Percentiles rank a stretch among this genome's conserved stretches.
Evolutionary conservation across 1,140 invertebrate species (phyloP).

Genomic region (Drosophila subobscura): DNA sequence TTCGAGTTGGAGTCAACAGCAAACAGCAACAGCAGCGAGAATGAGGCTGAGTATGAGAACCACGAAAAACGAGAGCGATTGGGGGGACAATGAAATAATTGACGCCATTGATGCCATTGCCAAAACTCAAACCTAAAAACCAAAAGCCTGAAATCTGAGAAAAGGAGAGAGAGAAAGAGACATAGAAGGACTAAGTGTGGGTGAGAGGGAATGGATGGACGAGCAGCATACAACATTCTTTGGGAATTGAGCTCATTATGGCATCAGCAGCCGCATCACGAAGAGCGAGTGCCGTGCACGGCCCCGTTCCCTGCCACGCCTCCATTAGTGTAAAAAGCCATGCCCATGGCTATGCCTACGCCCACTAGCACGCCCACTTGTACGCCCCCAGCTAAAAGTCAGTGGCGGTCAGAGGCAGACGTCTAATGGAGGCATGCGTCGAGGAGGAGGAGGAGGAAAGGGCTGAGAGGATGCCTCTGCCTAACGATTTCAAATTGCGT

Average conservation of each 20-base stretch:
- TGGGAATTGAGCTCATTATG: conserved; percentile 81
- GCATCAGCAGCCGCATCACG: conserved; percentile 54
- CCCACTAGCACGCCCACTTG: conserved; percentile 18
- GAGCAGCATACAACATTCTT: conserved; percentile 63
- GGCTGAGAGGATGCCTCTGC: conserved; percentile 29
- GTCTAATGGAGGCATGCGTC: conserved; percentile 37
- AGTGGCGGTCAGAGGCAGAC: conserved; percentile 34
- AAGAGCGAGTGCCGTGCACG: conserved; percentile 19
- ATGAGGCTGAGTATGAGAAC: background rate
- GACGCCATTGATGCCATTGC: conserved; percentile 53
- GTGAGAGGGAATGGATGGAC: conserved; percentile 12
- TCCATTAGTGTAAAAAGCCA: conserved; percentile 77
- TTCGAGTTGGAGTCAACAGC: conserved; percentile 12
- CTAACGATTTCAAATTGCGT: conserved; percentile 69
- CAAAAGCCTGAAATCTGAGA: conserved; percentile 38
- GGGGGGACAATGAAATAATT: conserved; percentile 77
- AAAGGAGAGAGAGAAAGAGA: conserved; percentile 1
- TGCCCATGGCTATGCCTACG: conserved; percentile 53
- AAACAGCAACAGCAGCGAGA: conserved; percentile 24
- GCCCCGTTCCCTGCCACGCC: conserved; percentile 53
- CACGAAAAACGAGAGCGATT: conserved; percentile 17
- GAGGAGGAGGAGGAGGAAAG: conserved; percentile 2
- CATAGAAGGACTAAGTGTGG: background rate
- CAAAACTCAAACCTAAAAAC: conserved; percentile 31
- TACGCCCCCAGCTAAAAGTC: conserved; percentile 29